Conservation (phyloP, 2,113 vertebrate genomes). For the Poeciliopsis retropinna region DNA sequence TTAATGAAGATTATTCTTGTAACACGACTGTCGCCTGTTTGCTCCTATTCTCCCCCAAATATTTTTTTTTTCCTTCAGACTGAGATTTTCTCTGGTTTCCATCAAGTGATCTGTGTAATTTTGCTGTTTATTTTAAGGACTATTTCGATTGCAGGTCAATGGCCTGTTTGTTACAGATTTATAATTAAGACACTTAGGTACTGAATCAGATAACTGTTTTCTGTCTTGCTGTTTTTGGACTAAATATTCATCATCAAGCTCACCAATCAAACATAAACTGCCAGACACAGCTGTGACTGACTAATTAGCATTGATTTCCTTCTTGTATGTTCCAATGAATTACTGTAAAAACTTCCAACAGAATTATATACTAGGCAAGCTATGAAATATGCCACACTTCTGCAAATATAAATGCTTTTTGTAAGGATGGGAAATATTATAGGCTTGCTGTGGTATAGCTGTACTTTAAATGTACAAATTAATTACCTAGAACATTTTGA, state of each 20-base stretch:
- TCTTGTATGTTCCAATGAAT: slow-evolving; percentile 16
- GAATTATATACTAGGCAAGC: no score
- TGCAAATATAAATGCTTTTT: no score
- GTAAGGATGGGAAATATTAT: no score
- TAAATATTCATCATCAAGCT: slow-evolving; percentile 40
- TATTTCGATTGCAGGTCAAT: slow-evolving; percentile 29
- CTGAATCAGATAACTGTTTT: slow-evolving; percentile 32
- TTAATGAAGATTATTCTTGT: slow-evolving; percentile 82
- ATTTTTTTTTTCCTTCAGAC: slow-evolving; percentile 54
- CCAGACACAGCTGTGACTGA: slow-evolving; percentile 41
- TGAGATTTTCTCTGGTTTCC: slow-evolving; percentile 29
- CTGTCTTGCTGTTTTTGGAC: slow-evolving; percentile 43
- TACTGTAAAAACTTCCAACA: background rate
- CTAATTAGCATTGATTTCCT: slow-evolving; percentile 53
- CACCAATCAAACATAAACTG: slow-evolving; percentile 35
- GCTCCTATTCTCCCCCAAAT: slow-evolving; percentile 74
- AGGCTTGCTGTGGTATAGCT: no score
- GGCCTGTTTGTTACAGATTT: slow-evolving; percentile 17
- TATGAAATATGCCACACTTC: no score
- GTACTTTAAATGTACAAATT: no score
- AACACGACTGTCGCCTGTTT: slow-evolving; percentile 77
- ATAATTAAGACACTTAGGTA: slow-evolving; percentile 41
- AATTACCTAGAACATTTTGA: no score
- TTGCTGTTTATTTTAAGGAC: slow-evolving; percentile 36
- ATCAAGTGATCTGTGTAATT: slow-evolving; percentile 29